Conservation (phyloP, 2,797 vertebrate genomes). For the Acipenser oxyrinchus region DNA sequence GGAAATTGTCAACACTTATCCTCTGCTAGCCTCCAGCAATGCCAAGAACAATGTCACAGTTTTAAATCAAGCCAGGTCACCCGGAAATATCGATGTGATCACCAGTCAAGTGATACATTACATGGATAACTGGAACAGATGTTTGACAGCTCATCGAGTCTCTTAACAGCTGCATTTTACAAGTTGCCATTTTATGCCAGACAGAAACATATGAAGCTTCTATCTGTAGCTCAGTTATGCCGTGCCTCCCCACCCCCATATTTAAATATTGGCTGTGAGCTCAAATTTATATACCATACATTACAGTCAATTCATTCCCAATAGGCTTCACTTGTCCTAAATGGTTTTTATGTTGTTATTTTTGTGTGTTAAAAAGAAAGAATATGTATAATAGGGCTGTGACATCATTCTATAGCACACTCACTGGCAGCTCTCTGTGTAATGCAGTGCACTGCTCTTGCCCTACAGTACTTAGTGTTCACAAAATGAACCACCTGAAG, state of each 20-base stretch:
- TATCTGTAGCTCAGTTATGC: constrained; percentile 9
- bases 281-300: too few relatives aligned
- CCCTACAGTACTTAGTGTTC: too few relatives aligned
- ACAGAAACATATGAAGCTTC: constrained; percentile 3
- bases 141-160: not conserved
- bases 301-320: too few relatives aligned
- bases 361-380: too few relatives aligned
- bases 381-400: too few relatives aligned
- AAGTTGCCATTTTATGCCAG: constrained; percentile 2
- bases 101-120: constrained; percentile 5
- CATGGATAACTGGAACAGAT: constrained; percentile 1
- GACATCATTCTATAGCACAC: too few relatives aligned
- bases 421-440: too few relatives aligned
- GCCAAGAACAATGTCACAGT: not conserved
- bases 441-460: too few relatives aligned
- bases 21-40: constrained; percentile 1
- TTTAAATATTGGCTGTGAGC: too few relatives aligned
- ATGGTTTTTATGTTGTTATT: too few relatives aligned
- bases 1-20: not conserved
- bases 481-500: too few relatives aligned
- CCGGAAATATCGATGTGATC: not conserved
- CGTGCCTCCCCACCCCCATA: not conserved
- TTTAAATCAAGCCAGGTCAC: constrained; percentile 1
- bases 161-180: constrained; percentile 3
- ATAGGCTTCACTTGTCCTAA: too few relatives aligned